Evolutionary conservation across 53 echinoderm and acorn worm species (phyloP).

Genomic region (Arbacia lixula): DNA sequence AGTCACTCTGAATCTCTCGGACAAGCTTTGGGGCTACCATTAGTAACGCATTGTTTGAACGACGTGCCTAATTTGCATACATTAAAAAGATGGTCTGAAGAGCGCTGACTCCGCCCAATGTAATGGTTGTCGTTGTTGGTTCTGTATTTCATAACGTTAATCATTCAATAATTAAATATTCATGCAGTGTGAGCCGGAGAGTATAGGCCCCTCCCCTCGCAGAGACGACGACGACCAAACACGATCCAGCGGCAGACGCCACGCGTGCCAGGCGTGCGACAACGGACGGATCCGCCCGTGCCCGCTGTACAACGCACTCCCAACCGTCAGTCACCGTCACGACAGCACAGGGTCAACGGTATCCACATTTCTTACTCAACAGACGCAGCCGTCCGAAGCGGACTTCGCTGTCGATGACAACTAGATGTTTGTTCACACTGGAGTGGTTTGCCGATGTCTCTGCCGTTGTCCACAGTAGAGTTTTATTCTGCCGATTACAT

Average conservation of each 20-base stretch:
- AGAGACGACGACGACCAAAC: slow-evolving; percentile 7
- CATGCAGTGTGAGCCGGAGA: slow-evolving; percentile 65
- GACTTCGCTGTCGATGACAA: slow-evolving; percentile 1
- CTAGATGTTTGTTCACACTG: neutral
- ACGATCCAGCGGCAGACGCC: slow-evolving; percentile 30
- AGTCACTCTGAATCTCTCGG: too few relatives aligned
- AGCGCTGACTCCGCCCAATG: too few relatives aligned
- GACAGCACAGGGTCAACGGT: slow-evolving; percentile 90
- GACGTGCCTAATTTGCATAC: too few relatives aligned
- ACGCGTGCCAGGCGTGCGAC: slow-evolving; percentile 79
- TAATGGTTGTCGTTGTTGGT: too few relatives aligned
- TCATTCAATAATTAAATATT: too few relatives aligned
- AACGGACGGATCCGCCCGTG: slow-evolving; percentile 87
- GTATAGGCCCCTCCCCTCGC: slow-evolving; percentile 56
- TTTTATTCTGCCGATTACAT: too few relatives aligned
- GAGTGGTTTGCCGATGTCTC: too few relatives aligned
- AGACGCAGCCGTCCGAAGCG: slow-evolving; percentile 42
- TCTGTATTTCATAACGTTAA: too few relatives aligned
- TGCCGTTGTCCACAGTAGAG: too few relatives aligned
- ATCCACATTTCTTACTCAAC: slow-evolving; percentile 89
- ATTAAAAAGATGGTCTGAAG: too few relatives aligned
- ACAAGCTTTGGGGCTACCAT: too few relatives aligned
- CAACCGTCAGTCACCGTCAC: slow-evolving; percentile 67
- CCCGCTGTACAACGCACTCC: slow-evolving; percentile 73
- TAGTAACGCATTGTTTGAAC: too few relatives aligned